Conservation (phyloP, 2,797 vertebrate species). For the Botia kubotai region DNA sequence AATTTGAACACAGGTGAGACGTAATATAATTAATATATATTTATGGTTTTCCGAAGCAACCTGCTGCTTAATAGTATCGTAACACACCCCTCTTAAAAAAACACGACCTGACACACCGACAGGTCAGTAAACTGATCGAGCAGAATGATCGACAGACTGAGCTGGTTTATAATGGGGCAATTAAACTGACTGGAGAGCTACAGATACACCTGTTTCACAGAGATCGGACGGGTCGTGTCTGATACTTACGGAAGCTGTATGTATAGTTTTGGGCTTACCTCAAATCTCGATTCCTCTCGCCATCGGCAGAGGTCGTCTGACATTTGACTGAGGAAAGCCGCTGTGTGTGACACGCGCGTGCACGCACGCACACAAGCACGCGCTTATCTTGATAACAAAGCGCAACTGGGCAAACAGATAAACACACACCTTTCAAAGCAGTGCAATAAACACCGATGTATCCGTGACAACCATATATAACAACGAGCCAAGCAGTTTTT, state of each 20-base stretch:
- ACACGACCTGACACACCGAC: no score
- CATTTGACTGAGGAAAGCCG: slow-evolving; percentile 65
- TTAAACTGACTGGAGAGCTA: no score
- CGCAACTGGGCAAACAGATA: slow-evolving; percentile 64
- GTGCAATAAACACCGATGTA: background rate
- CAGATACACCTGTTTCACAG: no score
- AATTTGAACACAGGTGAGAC: no score
- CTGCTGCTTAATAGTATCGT: no score
- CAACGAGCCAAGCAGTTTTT: background rate
- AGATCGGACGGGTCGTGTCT: no score
- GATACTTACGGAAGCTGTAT: background rate
- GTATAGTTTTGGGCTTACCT: background rate
- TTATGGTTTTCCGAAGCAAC: no score
- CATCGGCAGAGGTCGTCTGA: slow-evolving; percentile 81
- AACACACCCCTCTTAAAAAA: no score
- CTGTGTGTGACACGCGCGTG: slow-evolving; percentile 67
- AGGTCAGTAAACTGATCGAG: no score
- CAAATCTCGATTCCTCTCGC: slow-evolving; percentile 14
- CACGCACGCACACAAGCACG: slow-evolving; percentile 71
- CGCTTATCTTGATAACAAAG: slow-evolving; percentile 34
- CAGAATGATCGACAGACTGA: no score
- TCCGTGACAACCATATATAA: background rate
- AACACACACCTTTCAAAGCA: background rate
- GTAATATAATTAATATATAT: no score
- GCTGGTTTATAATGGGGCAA: no score